Evolutionary conservation across 2,888 invertebrate genomes (phyloP), one percentile per base, ranked within the genome.

Genomic region (Nemotelus pantherinus): DNA sequence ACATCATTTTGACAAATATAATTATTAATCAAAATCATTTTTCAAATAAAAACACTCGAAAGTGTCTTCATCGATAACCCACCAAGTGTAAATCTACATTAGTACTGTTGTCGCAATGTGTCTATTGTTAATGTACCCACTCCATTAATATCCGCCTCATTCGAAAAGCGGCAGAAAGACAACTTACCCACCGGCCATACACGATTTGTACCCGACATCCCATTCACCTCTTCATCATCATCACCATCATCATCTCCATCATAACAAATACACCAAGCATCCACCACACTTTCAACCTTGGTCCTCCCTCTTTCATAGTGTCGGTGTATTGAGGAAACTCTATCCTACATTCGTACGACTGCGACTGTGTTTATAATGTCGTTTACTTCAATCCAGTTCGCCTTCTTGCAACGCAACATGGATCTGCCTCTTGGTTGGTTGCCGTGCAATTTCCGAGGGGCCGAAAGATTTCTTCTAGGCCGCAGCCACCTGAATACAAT

Each of bases 351-450:
- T 25, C 25, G 25, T 25, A 25, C 39, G 9, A 39, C 68, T 63
- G 43, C 53, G 25, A 50, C 39, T 68, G 50, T 41, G 55, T 70
- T 70, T n/a, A 70, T 55, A 43, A 41, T 53, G 70, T 53, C 44
- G 70, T 53, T 70, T 55, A 55, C 70, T 55, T 53, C 70, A 25
- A 53, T 9, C 6, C 41, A 55, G 53, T 68, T 48, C 68, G 68
- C 44, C 68, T 68, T 68, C 65, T 68, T 39, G 25, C 25, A 25
- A 25, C 48, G 68, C 50, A 41, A 43, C 25, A 44, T 60, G 44
- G 63, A 47, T 47, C 74, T 60, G 74, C 74, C 60, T 74, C 72
- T 58, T 60, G 74, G 74, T 60, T 74, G 74, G 71, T 57, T 71
- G 43, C 48, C 50, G 48, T 48, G 74, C 53, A 41, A 43, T 10